Conservation (phyloP, 2,888 invertebrate species). For the Cylindroiulus punctatus region DNA sequence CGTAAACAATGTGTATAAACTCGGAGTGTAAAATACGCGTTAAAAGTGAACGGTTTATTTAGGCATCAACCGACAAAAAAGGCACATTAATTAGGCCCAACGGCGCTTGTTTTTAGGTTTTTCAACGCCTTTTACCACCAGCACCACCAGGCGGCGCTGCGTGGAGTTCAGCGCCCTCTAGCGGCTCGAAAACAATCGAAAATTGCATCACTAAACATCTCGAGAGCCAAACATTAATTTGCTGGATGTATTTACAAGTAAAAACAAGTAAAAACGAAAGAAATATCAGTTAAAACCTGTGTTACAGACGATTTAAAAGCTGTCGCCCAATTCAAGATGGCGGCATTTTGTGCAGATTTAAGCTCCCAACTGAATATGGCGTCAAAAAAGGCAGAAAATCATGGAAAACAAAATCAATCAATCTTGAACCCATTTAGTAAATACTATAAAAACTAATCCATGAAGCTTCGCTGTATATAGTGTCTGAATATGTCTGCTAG, state of each 20-base stretch:
- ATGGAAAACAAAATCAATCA: not conserved
- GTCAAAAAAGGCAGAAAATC: not conserved
- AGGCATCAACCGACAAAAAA: not conserved
- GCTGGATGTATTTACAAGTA: too few species aligned
- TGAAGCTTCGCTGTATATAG: not conserved
- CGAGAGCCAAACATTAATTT: too few species aligned
- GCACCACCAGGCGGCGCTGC: not conserved
- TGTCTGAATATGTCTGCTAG: not conserved
- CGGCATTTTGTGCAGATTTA: not conserved
- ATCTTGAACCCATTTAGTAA: not conserved
- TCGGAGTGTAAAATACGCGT: not conserved
- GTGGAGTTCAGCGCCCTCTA: not conserved
- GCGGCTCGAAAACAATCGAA: not conserved
- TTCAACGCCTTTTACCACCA: not conserved
- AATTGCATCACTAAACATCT: not conserved
- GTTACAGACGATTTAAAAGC: too few species aligned
- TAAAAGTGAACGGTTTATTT: not conserved
- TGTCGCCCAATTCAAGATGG: not conserved
- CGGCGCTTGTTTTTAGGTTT: too few species aligned
- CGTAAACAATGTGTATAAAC: not conserved
- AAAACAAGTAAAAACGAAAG: too few species aligned
- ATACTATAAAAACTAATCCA: not conserved
- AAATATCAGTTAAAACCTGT: too few species aligned
- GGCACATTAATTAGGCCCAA: not conserved
- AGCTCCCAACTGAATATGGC: too few species aligned